A percentile compares a stretch with the other conserved stretches of the same genome.
Evolutionary conservation across 2,797 vertebrate species (phyloP).

Genomic region (Acrossocheilus fasciatus): DNA sequence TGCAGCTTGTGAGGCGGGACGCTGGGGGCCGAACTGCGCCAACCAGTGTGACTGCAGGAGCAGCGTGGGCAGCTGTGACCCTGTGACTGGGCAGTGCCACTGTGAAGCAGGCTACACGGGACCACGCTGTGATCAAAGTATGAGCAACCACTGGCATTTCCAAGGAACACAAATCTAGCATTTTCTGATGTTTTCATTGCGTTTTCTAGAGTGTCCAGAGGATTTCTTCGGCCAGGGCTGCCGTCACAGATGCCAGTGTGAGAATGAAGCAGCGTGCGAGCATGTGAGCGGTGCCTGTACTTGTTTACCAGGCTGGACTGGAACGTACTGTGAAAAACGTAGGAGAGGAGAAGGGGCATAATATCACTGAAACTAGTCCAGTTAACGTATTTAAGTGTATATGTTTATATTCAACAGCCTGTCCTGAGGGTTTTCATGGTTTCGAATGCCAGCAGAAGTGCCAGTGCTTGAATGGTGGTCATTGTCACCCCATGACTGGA

Average conservation of each 20-base stretch:
- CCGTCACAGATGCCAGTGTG: constrained; percentile 78
- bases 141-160: constrained; percentile 60
- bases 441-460: constrained; percentile 79
- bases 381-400: background rate
- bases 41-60: constrained; percentile 77
- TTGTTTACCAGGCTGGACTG: constrained; percentile 83
- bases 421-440: constrained; percentile 83
- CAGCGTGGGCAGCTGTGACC: constrained; percentile 74
- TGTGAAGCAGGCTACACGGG: constrained; percentile 81
- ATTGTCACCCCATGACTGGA: constrained; percentile 73
- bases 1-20: constrained; percentile 79
- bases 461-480: constrained; percentile 74
- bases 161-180: background rate
- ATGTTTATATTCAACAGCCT: constrained; percentile 73
- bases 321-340: constrained; percentile 86
- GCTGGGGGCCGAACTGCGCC: constrained; percentile 80
- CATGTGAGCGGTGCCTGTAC: constrained; percentile 84
- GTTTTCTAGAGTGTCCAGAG: constrained; percentile 74
- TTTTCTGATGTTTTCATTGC: constrained; percentile 26
- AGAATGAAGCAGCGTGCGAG: constrained; percentile 81
- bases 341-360: constrained; percentile 46
- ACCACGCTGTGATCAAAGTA: constrained; percentile 76
- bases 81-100: constrained; percentile 74
- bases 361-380: background rate
- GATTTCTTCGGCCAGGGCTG: constrained; percentile 81